These are phyloP conservation scores for Dunckerocampus dactyliophorus DNA, from an alignment of 2,113 vertebrate species.

Conservation along the genomic window DNA sequence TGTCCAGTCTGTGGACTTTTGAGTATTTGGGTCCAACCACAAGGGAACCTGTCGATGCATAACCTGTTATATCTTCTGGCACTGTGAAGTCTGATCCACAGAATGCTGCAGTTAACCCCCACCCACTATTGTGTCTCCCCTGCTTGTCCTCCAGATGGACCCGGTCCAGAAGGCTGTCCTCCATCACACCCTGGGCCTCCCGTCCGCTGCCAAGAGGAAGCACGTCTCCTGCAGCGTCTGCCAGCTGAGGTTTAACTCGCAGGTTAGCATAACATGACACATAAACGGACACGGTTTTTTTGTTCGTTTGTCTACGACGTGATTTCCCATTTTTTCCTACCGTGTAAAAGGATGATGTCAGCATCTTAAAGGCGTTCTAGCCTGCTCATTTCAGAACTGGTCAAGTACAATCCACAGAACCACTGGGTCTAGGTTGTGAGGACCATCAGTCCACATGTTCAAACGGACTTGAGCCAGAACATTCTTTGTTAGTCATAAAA, in stretches of 20 bases:
- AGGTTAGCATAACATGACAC: slow-evolving; percentile 70
- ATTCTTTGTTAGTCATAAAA: too few relatives aligned
- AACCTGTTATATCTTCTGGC: slow-evolving; percentile 13
- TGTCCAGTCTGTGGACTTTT: background rate
- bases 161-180: slow-evolving; percentile 96
- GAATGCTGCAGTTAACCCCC: slow-evolving; percentile 13
- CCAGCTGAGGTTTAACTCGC: slow-evolving; percentile 97
- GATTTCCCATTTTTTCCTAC: too few relatives aligned
- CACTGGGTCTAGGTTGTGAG: too few relatives aligned
- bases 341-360: too few relatives aligned
- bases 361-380: too few relatives aligned
- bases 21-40: too few relatives aligned
- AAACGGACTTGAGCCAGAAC: too few relatives aligned
- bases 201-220: slow-evolving; percentile 85
- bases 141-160: slow-evolving; percentile 84
- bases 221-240: slow-evolving; percentile 93
- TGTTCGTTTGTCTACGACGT: too few relatives aligned
- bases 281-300: too few relatives aligned
- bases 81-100: slow-evolving; percentile 34
- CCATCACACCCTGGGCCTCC: slow-evolving; percentile 91
- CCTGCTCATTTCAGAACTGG: too few relatives aligned
- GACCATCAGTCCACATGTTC: too few relatives aligned
- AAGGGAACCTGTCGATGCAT: slow-evolving; percentile 9
- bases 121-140: slow-evolving; percentile 33
- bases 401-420: too few relatives aligned